Evolutionary conservation across 1,140 invertebrate species (phyloP), one percentile per base, ranked within the genome.

Genomic region (Dinoponera quadriceps): DNA sequence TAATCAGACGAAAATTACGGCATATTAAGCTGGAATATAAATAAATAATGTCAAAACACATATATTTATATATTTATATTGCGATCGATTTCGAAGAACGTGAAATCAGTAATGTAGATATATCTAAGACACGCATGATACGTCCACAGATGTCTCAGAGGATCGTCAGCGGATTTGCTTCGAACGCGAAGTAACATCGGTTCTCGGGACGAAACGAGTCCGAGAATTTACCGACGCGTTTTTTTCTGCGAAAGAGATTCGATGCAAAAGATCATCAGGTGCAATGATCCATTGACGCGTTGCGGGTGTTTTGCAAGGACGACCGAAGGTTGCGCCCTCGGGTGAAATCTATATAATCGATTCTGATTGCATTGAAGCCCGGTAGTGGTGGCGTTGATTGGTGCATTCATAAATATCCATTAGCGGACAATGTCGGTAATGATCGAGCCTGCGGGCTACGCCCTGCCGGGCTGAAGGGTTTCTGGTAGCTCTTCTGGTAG

Each of bases 321-420:
- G 77, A 69, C 66, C 86, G 86, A 88, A 88, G 83, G 83, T 85
- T 83, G 49, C 59, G 54, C 77, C 72, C 71, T 68, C 65, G 71
- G 27, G 81, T 55, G 75, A 84, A 91, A 91, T 91, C 89, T 91
- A 91, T 91, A 94, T 94, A 94, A 94, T 94, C 93, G 93, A 93
- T 94, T 94, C 91, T 94, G 93, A 94, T 94, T 93, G 92, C 93
- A 94, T 94, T 94, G 92, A 94, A 93, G 93, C 92, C 93, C 93
- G 85, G 93, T 94, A 94, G 93, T 93, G 89, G 91, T 90, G 78
- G 90, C 90, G 92, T 92, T 94, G 93, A 94, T 94, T 94, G 93
- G 92, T 90, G 92, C 92, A 94, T 94, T 94, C 93, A 94, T 94
- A 94, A 94, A 94, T 94, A 94, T 94, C 93, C 93, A 94, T 93